A percentile compares a stretch with the other conserved stretches of the same genome.
Conservation (phyloP, 2,888 invertebrate genomes). For the Dasysyrphus tricinctus region DNA sequence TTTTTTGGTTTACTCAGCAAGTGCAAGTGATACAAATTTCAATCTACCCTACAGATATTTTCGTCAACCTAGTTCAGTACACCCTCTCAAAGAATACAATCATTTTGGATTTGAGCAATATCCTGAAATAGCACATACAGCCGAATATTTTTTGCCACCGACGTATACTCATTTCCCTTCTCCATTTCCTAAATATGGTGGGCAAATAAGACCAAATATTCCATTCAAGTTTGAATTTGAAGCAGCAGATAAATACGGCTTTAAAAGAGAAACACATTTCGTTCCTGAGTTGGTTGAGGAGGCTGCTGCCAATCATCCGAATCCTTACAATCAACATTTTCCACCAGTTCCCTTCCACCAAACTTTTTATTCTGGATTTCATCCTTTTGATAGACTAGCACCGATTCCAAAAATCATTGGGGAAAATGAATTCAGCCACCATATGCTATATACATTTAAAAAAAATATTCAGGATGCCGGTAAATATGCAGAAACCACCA, state of each 20-base stretch:
- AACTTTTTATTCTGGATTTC: neutral
- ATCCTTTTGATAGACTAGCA: neutral
- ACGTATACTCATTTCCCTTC: neutral
- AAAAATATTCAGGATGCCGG: neutral
- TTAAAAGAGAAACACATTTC: too few species aligned
- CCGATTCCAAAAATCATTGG: neutral
- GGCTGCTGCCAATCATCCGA: neutral
- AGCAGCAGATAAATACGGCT: neutral
- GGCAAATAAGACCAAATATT: neutral
- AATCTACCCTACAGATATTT: neutral
- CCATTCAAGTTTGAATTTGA: neutral
- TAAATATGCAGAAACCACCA: neutral
- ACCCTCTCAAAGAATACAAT: neutral
- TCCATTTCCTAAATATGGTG: neutral
- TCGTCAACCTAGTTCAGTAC: neutral
- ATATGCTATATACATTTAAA: neutral
- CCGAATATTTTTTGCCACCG: neutral
- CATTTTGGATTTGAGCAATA: conserved; percentile 1
- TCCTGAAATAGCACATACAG: neutral
- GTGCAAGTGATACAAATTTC: neutral
- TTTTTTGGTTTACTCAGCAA: neutral
- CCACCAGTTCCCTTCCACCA: neutral
- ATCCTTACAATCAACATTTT: neutral
- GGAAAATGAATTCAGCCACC: conserved; percentile 2
- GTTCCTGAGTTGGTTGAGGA: neutral